Evolutionary conservation across 2,888 invertebrate species (phyloP).

Genomic region (Sinodicranocentrus sp.): DNA sequence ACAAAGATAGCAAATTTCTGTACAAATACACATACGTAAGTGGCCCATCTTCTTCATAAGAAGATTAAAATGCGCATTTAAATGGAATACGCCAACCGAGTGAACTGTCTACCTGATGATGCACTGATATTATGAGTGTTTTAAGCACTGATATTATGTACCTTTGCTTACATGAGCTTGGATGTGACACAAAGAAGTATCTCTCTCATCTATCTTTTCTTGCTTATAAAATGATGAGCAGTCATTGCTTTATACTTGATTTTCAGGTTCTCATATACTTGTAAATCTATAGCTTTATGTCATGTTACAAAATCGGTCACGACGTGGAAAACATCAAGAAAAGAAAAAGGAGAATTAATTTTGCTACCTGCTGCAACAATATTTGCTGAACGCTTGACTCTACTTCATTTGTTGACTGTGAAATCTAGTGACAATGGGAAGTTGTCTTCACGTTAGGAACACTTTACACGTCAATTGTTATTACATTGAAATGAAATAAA

Average conservation of each 20-base stretch:
- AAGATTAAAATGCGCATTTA: no score
- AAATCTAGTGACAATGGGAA: slow-evolving; percentile 11
- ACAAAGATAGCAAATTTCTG: no score
- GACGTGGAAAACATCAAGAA: slow-evolving; percentile 30
- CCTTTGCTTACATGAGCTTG: background rate
- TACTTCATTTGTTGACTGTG: background rate
- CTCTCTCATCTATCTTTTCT: background rate
- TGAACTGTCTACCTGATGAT: background rate
- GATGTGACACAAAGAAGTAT: background rate
- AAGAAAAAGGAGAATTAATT: slow-evolving; percentile 15
- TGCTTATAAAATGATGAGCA: slow-evolving; percentile 20
- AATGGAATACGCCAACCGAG: background rate
- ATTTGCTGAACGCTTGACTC: background rate
- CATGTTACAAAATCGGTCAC: slow-evolving; percentile 52
- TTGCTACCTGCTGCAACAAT: background rate
- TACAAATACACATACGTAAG: no score
- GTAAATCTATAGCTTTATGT: slow-evolving; percentile 19
- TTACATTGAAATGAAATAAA: background rate
- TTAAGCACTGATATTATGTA: no score
- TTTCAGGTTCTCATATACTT: slow-evolving; percentile 42
- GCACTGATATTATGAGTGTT: no score
- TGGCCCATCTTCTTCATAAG: no score
- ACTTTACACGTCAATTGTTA: no score
- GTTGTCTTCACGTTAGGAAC: background rate
- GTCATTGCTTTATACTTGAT: slow-evolving; percentile 21